A percentile compares a stretch with the other conserved stretches of the same genome.
Conservation (phyloP, 2,113 vertebrate species). For the Atractosteus spatula region DNA sequence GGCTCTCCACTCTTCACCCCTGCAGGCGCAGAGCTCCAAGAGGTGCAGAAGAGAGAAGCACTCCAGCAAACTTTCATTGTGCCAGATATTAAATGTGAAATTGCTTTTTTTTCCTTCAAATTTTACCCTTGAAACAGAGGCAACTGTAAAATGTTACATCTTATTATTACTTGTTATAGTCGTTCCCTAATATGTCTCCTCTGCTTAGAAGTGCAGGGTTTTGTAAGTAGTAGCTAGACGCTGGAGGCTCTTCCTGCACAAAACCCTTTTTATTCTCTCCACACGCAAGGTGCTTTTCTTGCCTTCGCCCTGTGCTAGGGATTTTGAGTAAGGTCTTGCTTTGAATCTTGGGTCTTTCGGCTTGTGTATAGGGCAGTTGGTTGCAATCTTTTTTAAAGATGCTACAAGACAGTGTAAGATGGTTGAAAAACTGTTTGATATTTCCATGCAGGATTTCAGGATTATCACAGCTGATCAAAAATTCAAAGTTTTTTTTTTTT, state of each 20-base stretch:
- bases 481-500: no score
- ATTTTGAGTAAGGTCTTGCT: neutral
- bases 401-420: no score
- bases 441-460: no score
- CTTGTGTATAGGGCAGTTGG: neutral
- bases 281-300: neutral
- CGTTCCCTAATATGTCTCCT: constrained; percentile 8
- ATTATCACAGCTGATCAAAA: no score
- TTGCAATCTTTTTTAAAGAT: neutral
- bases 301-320: neutral
- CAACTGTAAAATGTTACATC: constrained; percentile 29
- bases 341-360: neutral
- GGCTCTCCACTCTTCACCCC: constrained; percentile 41
- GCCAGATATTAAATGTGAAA: constrained; percentile 66
- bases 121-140: constrained; percentile 36
- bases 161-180: constrained; percentile 29
- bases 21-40: constrained; percentile 42
- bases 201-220: constrained; percentile 13
- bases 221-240: constrained; percentile 2
- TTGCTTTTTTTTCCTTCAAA: constrained; percentile 54
- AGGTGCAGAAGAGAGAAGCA: constrained; percentile 27
- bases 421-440: no score
- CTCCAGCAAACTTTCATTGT: constrained; percentile 45
- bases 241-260: constrained; percentile 6
- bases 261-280: neutral